Percentiles rank a stretch among this genome's conserved stretches.
phyloP scores from a whole-genome alignment of 1,140 invertebrate genomes.

The Tetraneura akinire region DNA sequence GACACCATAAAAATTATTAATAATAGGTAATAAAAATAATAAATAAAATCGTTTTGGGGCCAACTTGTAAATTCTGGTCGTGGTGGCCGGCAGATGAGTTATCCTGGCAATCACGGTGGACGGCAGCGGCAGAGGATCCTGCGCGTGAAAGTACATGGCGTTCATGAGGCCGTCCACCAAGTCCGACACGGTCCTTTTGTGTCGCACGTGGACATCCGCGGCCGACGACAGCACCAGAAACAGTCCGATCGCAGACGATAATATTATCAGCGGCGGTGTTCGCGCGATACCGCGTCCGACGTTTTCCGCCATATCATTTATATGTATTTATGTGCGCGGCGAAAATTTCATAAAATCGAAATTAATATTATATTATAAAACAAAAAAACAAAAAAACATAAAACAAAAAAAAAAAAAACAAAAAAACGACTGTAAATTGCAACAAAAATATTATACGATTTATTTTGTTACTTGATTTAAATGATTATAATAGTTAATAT shows the following conservation, averaged over 20 bases:
- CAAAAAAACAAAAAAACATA: no score
- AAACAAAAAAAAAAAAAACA: no score
- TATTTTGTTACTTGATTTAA: no score
- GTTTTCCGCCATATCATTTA: no score
- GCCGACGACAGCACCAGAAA: background rate
- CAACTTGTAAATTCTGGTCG: constrained; percentile 17
- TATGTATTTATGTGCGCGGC: no score
- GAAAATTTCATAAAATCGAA: no score
- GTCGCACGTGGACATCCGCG: background rate
- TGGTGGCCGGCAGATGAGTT: background rate
- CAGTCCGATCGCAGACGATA: background rate
- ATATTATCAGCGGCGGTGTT: background rate
- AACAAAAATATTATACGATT: no score
- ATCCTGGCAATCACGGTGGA: constrained; percentile 37
- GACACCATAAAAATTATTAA: no score
- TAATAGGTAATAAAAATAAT: background rate
- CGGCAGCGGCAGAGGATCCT: constrained; percentile 1
- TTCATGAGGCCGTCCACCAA: constrained; percentile 38
- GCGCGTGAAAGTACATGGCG: constrained; percentile 13
- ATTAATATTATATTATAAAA: no score
- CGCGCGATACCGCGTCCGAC: background rate
- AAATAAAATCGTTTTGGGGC: background rate
- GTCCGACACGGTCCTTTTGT: constrained; percentile 34
- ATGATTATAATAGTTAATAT: no score
- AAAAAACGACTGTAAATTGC: no score